Evolutionary conservation across 2,797 vertebrate species (phyloP).

Genomic region (Danio choprae): DNA sequence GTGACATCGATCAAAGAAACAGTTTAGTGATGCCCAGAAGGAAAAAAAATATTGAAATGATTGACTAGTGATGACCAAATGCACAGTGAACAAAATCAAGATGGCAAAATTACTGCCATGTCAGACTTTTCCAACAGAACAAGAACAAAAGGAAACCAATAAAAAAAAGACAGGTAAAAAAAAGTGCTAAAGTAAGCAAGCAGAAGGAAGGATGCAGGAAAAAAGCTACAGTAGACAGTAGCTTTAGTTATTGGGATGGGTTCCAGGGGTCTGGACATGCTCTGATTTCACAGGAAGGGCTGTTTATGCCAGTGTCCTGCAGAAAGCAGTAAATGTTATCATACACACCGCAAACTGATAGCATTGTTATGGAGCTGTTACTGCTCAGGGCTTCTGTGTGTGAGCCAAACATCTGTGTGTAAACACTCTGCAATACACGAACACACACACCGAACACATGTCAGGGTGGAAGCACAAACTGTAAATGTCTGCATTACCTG

Average conservation of each 20-base stretch:
- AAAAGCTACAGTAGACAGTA: slow-evolving; percentile 42
- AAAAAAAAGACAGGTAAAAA: background rate
- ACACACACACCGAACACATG: slow-evolving; percentile 7
- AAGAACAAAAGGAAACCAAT: background rate
- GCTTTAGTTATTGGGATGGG: slow-evolving; percentile 61
- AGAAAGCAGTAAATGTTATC: slow-evolving; percentile 75
- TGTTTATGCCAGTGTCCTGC: slow-evolving; percentile 74
- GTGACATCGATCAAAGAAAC: too few relatives aligned
- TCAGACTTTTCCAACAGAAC: background rate
- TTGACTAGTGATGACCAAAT: too few relatives aligned
- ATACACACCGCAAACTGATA: slow-evolving; percentile 64
- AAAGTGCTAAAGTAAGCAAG: background rate
- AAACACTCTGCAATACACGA: slow-evolving; percentile 43
- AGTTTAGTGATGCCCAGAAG: too few relatives aligned
- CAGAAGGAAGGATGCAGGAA: slow-evolving; percentile 34
- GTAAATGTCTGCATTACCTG: slow-evolving; percentile 79
- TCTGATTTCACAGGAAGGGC: slow-evolving; percentile 70
- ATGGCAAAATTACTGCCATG: too few relatives aligned
- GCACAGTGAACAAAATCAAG: too few relatives aligned
- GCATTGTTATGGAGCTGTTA: slow-evolving; percentile 67
- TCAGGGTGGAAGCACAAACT: background rate
- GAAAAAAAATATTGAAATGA: too few relatives aligned
- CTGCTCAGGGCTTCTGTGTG: slow-evolving; percentile 52
- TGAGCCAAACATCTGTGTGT: slow-evolving; percentile 38
- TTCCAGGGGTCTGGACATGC: slow-evolving; percentile 60